These are phyloP conservation scores for Hippocampus kuda DNA, from an alignment of 2,797 vertebrate genomes.

Conservation along the genomic window DNA sequence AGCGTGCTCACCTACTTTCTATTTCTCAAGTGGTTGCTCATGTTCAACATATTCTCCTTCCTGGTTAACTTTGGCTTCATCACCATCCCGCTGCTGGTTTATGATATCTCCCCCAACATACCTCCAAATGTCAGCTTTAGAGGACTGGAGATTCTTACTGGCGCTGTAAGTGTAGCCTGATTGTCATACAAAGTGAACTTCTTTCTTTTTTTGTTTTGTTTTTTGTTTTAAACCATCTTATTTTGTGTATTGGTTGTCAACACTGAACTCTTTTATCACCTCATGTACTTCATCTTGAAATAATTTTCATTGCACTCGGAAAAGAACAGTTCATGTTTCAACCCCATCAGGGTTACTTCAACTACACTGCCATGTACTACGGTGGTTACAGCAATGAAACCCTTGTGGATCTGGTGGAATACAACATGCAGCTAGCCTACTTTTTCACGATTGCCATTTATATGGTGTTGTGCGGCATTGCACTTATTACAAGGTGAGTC, in stretches of 20 bases:
- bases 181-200: not conserved
- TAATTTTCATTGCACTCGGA: not conserved
- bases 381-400: conserved; percentile 79
- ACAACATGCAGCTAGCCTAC: conserved; percentile 89
- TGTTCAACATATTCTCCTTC: conserved; percentile 88
- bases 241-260: not conserved
- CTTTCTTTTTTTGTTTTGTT: not conserved
- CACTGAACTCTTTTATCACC: not conserved
- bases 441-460: conserved; percentile 83
- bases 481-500: conserved; percentile 81
- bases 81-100: conserved; percentile 76
- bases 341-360: conserved; percentile 80
- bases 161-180: conserved; percentile 72
- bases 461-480: conserved; percentile 77
- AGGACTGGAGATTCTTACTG: conserved; percentile 84
- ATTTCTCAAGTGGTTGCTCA: conserved; percentile 88
- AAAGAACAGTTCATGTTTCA: not conserved
- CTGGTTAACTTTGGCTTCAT: conserved; percentile 90
- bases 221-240: not conserved
- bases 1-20: conserved; percentile 87
- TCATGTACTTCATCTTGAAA: not conserved
- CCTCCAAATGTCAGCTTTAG: conserved; percentile 66
- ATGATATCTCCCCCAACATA: conserved; percentile 34
- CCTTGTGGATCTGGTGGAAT: conserved; percentile 41
- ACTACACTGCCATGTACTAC: conserved; percentile 82